Base-by-base conservation (phyloP, 2,888 invertebrate genomes). In the Morpho deidamia region DNA sequence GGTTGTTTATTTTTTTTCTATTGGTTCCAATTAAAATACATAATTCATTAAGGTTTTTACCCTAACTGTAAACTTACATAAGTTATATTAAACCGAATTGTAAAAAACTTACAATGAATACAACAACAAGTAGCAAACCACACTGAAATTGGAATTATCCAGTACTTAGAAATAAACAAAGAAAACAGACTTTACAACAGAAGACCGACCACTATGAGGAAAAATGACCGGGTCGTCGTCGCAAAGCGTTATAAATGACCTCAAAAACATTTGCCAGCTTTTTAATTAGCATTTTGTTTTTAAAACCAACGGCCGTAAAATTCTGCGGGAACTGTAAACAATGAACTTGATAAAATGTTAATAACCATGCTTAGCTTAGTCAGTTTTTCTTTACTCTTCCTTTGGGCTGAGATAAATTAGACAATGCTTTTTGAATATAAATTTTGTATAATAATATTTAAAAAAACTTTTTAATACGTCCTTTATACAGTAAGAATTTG, bases 241-340 rank as follows among this genome's bases (percentile, higher is more conserved):
- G 60, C 69, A 63, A 67, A 70, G 69, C 70, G 64, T 69, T 66
- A 64, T 68, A 68, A 76, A 77, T 70, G 69, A 67, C 68, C 70
- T 70, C 65, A 58, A 57, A 50, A 61, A 61, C 65, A 62, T 61
- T 58, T 61, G 58, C 56, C 57, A 54, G 52, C 53, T 64, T 78
- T 76, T 74, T 78, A 79, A 77, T 78, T 79, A 81, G 73, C 73
- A 70, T 76, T 78, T 74, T 71, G 68, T 73, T 73, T 74, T 65
- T 58, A 57, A 53, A 67, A 68, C 53, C 49, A 49, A 35, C 57
- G 57, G 60, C 41, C 48, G 41, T 52, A 12, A 48, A 51, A 44
- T 42, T 37, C 49, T 34, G 38, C 41, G 45, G 35, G 35, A 34
- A 53, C 39, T 44, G 48, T 44, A 35, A 53, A 48, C 48, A 53